Percentiles rank a stretch among this genome's conserved stretches.
Conservation (phyloP, 2,888 invertebrate species). For the Ophioninae sp. region DNA sequence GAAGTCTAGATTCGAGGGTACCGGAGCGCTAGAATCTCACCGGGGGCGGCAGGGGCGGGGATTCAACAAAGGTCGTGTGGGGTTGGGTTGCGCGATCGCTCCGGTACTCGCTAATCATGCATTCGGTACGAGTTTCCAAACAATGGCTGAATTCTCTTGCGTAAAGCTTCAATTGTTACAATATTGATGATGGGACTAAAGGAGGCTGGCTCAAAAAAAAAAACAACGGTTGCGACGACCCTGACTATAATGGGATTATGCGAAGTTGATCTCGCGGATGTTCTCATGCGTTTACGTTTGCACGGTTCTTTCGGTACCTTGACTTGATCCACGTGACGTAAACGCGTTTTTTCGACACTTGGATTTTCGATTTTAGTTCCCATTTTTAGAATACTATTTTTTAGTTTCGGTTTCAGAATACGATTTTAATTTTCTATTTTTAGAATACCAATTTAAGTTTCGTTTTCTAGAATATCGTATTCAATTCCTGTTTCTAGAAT, state of each 20-base stretch:
- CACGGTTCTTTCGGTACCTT: slow-evolving; percentile 34
- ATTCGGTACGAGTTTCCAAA: slow-evolving; percentile 31
- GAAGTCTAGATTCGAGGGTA: slow-evolving; percentile 47
- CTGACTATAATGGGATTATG: slow-evolving; percentile 13
- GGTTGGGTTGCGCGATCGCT: slow-evolving; percentile 65
- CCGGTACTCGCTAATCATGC: slow-evolving; percentile 57
- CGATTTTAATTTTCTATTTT: not conserved
- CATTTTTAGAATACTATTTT: not conserved
- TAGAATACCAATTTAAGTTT: not conserved
- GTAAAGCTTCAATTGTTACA: slow-evolving; percentile 48
- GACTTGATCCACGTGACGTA: not conserved
- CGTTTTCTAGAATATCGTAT: slow-evolving; percentile 11
- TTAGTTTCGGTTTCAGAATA: not conserved
- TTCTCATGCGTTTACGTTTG: not conserved
- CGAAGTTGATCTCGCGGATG: not conserved
- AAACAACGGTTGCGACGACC: slow-evolving; percentile 16
- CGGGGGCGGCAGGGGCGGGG: slow-evolving; percentile 58
- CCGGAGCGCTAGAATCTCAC: slow-evolving; percentile 63
- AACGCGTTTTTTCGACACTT: not conserved
- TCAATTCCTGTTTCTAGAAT: not conserved
- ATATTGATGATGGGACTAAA: slow-evolving; percentile 36
- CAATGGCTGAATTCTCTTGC: slow-evolving; percentile 49
- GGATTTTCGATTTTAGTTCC: not conserved
- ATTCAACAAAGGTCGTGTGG: slow-evolving; percentile 65
- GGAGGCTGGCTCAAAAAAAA: slow-evolving; percentile 39